Conservation (phyloP, 2,888 invertebrate species). For the Rhagonycha fulva region DNA sequence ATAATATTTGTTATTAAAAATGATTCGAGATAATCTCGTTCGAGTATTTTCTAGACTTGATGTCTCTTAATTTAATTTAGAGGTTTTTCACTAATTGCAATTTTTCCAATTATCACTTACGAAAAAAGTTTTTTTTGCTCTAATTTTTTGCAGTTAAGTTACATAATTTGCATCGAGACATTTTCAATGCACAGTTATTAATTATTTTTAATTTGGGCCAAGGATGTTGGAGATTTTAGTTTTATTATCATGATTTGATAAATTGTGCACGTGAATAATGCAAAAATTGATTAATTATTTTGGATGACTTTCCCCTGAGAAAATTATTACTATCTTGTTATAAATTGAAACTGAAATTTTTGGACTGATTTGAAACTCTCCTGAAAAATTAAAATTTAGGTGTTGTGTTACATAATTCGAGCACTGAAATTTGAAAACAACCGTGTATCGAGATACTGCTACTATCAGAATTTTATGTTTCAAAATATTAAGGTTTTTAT, state of each 20-base stretch:
- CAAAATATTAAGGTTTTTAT: neutral
- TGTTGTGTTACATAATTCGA: neutral
- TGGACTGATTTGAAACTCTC: neutral
- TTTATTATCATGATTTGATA: neutral
- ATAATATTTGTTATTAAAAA: neutral
- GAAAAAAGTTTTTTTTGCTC: neutral
- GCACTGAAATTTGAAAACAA: neutral
- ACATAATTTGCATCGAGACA: neutral
- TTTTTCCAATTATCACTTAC: neutral
- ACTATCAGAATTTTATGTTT: neutral
- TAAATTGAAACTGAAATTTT: neutral
- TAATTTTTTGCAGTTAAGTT: neutral
- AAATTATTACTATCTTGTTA: too few species aligned
- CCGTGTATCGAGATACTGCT: neutral
- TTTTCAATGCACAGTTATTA: neutral
- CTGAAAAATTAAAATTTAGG: neutral
- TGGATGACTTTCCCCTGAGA: neutral
- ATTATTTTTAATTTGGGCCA: constrained; percentile 17
- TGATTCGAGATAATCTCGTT: neutral
- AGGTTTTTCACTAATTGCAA: neutral
- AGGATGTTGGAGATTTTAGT: constrained; percentile 9
- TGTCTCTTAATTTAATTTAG: constrained; percentile 3
- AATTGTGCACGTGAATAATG: neutral
- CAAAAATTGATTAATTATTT: neutral
- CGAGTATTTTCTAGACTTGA: constrained; percentile 7